Evolutionary conservation across 1,140 invertebrate species (phyloP).

Genomic region (Eciton burchellii): DNA sequence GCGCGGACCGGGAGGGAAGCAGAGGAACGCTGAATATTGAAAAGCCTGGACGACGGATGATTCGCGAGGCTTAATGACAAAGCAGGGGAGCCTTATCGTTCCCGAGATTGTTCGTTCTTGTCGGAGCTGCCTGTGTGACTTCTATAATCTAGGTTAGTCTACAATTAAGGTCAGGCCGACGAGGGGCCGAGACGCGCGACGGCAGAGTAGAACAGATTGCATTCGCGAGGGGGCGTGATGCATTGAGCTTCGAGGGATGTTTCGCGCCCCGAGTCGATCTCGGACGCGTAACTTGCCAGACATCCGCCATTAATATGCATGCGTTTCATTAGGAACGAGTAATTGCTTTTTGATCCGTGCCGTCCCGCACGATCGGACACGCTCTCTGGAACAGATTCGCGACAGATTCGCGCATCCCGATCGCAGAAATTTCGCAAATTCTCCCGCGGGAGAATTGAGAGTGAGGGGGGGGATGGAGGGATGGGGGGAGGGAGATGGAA

Average conservation of each 20-base stretch:
- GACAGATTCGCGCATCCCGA: too few relatives aligned
- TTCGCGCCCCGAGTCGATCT: slow-evolving; percentile 37
- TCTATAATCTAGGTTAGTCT: slow-evolving; percentile 74
- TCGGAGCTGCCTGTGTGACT: slow-evolving; percentile 59
- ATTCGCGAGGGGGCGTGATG: slow-evolving; percentile 49
- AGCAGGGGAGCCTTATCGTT: slow-evolving; percentile 64
- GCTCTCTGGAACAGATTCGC: too few relatives aligned
- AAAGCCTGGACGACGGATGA: slow-evolving; percentile 62
- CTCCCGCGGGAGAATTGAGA: too few relatives aligned
- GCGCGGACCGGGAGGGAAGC: slow-evolving; percentile 1
- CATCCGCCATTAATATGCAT: slow-evolving; percentile 44
- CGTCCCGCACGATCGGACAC: not conserved
- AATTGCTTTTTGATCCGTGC: slow-evolving; percentile 30
- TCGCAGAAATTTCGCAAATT: not conserved
- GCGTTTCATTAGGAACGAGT: slow-evolving; percentile 19
- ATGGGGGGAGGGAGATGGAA: not conserved
- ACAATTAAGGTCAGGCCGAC: slow-evolving; percentile 73
- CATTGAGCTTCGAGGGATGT: slow-evolving; percentile 27
- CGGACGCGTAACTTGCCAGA: slow-evolving; percentile 44
- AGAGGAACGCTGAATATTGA: slow-evolving; percentile 60
- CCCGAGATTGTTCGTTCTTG: slow-evolving; percentile 68
- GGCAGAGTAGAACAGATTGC: slow-evolving; percentile 64
- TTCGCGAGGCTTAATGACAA: slow-evolving; percentile 67
- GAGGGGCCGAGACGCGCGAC: slow-evolving; percentile 36
- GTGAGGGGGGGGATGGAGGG: too few relatives aligned